phyloP scores from a whole-genome alignment of 2,888 invertebrate species.

The Coecobrya sp. region DNA sequence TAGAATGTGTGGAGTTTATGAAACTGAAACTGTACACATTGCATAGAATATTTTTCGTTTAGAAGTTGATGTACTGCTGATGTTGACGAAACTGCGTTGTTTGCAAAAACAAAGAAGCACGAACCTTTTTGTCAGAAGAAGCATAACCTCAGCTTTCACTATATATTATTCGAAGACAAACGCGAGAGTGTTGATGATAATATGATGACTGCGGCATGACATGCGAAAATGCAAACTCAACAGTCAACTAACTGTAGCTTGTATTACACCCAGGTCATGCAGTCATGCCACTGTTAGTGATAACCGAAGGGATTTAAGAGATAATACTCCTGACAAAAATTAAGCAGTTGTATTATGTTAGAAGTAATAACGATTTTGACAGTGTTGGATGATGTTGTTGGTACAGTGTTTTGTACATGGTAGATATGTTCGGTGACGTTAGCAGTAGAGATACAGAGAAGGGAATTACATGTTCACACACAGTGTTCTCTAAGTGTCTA shows the following conservation, averaged over 20 bases:
- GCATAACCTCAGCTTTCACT: neutral
- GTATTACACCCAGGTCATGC: neutral
- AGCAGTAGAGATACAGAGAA: neutral
- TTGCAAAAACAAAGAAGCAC: conserved; percentile 11
- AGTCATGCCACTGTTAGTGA: neutral
- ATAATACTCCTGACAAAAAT: neutral
- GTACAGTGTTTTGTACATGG: neutral
- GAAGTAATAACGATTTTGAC: conserved; percentile 5
- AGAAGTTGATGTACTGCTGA: neutral
- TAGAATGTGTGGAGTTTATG: too few species aligned
- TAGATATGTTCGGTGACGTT: neutral
- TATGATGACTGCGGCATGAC: neutral
- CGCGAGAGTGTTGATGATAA: neutral
- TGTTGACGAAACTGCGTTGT: neutral
- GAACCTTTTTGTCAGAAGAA: neutral
- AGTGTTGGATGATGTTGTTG: neutral
- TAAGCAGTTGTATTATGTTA: neutral
- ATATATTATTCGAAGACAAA: neutral
- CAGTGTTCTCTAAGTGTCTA: neutral
- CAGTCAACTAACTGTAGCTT: neutral
- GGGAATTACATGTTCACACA: neutral
- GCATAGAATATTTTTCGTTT: neutral
- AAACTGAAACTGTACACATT: neutral
- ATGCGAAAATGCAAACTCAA: neutral
- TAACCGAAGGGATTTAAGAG: neutral